Evolutionary conservation across 2,797 vertebrate genomes (phyloP).

Genomic region (Helarctos malayanus): DNA sequence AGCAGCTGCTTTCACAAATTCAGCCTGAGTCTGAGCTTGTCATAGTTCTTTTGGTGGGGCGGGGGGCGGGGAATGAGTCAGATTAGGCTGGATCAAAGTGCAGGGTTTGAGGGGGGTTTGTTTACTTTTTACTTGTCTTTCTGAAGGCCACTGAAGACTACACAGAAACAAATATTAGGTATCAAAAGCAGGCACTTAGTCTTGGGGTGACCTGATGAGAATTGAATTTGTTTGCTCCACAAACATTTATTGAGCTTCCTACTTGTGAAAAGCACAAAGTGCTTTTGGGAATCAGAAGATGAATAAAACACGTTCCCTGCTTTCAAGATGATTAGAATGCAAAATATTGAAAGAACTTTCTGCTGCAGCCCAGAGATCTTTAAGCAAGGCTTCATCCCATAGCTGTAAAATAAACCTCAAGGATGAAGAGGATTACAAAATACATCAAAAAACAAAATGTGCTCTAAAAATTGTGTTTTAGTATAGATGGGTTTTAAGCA

Average conservation of each 20-base stretch:
- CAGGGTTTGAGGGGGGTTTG: neutral
- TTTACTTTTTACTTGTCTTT: neutral
- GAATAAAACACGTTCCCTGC: slow-evolving; percentile 42
- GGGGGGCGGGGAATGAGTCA: neutral
- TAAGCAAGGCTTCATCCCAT: neutral
- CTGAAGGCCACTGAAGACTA: neutral
- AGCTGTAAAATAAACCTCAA: slow-evolving; percentile 40
- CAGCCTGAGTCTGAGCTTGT: neutral
- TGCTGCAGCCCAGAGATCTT: neutral
- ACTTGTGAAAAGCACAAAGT: slow-evolving; percentile 54
- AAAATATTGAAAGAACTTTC: slow-evolving; percentile 20
- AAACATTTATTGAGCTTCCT: slow-evolving; percentile 49
- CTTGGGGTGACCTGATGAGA: neutral
- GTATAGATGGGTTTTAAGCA: slow-evolving; percentile 53
- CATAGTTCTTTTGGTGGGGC: neutral
- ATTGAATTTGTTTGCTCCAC: slow-evolving; percentile 30
- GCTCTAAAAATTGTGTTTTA: slow-evolving; percentile 34
- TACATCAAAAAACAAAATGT: slow-evolving; percentile 27
- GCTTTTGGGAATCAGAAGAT: slow-evolving; percentile 70
- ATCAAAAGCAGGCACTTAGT: neutral
- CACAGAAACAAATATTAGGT: neutral
- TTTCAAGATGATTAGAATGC: slow-evolving; percentile 31
- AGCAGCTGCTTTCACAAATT: slow-evolving; percentile 28
- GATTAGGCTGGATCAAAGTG: neutral
- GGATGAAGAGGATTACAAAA: slow-evolving; percentile 58